These are phyloP conservation scores for Corticium candelabrum DNA, from an alignment of 37 sponge, comb jelly and placozoan genomes.

Conservation along the genomic window DNA sequence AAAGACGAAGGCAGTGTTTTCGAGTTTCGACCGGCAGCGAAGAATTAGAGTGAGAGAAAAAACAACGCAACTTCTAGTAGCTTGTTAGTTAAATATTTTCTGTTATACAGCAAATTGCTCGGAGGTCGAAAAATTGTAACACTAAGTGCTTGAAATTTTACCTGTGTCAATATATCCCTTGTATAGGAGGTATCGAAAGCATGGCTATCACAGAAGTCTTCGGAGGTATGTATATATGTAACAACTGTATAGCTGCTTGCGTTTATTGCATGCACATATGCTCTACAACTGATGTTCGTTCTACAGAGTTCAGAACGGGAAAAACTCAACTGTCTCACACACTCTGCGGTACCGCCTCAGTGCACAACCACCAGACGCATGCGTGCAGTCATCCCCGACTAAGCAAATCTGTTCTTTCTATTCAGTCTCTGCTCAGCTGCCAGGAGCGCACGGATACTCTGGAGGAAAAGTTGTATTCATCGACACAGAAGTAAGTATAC, in stretches of 20 bases:
- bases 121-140: slow-evolving; percentile 30
- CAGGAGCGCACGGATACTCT: slow-evolving; percentile 78
- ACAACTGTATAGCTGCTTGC: no score
- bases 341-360: slow-evolving; percentile 90
- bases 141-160: not conserved
- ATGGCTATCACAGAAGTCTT: slow-evolving; percentile 99
- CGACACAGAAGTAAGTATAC: slow-evolving; percentile 89
- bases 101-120: slow-evolving; percentile 42
- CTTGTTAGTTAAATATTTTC: not conserved
- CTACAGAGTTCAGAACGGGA: slow-evolving; percentile 98
- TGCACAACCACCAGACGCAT: not conserved
- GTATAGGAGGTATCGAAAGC: slow-evolving; percentile 92
- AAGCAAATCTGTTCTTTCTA: not conserved
- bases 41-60: slow-evolving; percentile 81
- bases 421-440: slow-evolving; percentile 83
- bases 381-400: not conserved
- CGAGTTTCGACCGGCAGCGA: slow-evolving; percentile 80
- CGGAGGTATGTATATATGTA: slow-evolving; percentile 66
- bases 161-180: not conserved
- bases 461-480: slow-evolving; percentile 97
- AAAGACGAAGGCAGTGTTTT: slow-evolving; percentile 82
- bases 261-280: no score
- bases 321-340: slow-evolving; percentile 98
- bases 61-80: not conserved
- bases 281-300: no score